Evolutionary conservation across 2,113 vertebrate genomes (phyloP), one percentile per base, ranked within the genome.

Genomic region (Puffinus mauretanicus): DNA sequence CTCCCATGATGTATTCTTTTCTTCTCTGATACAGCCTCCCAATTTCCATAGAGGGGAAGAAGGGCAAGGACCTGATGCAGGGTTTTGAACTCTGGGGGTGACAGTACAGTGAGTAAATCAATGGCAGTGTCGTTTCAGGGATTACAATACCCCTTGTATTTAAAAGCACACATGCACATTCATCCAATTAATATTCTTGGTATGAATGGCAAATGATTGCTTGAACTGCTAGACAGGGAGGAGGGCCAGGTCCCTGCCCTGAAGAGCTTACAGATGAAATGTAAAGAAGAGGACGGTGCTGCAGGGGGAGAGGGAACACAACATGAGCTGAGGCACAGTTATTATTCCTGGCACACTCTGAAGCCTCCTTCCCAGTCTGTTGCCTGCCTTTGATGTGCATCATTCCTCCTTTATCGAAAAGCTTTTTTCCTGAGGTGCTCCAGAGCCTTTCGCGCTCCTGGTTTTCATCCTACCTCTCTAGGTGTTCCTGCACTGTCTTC

Each of bases 351-450:
- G 86, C 89, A 97, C 75, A 89, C 70, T 69, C 90, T 54, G 78
- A 94, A 95, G 40, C 66, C 66, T 89, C 69, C 86, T 93, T 97
- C 91, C 81, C 89, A 91, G 93, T 42, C 73, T 93, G 86, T 87
- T 89, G 81, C 94, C 73, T 90, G 91, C 60, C 73, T 97, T 94
- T 95, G 81, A 93, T 94, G 78, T 91, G 81, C 80, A 54, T 94
- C 81, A 87, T 90, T 87, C 64, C 54, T 95, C 70, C 83, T 93
- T 82, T 89, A 85, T 80, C 6, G 32, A 84, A 95, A 81, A 88
- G 52, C 86, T 89, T 75, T 82, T 80, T 82, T 94, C 44, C 88
- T 0, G 8, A 94, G 83, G 73, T 96, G 60, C 64, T 96, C 88
- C 20, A 26, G 51, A 94, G 79, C 71, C 47, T 96, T 92, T 88